These are phyloP conservation scores for Hepsetus odoe DNA, from an alignment of 2,113 vertebrate genomes.

Conservation along the genomic window DNA sequence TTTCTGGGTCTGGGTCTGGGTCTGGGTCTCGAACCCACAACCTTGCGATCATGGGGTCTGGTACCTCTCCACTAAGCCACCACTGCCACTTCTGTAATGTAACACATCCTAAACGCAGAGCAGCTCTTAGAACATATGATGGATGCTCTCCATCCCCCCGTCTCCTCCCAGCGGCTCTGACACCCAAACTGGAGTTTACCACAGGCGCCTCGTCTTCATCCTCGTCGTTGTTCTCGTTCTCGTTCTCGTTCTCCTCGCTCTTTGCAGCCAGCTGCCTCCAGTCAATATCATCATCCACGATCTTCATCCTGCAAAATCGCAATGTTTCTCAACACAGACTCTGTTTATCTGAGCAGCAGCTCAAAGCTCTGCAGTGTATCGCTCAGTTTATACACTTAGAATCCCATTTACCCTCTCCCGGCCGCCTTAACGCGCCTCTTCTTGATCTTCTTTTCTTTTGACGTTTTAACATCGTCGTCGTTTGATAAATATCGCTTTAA, in stretches of 20 bases:
- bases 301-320: slow-evolving; percentile 81
- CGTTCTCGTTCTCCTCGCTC: slow-evolving; percentile 61
- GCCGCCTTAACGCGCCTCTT: slow-evolving; percentile 68
- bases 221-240: slow-evolving; percentile 85
- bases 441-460: slow-evolving; percentile 68
- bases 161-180: background rate
- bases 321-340: background rate
- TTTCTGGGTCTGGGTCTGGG: no score
- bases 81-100: no score
- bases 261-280: slow-evolving; percentile 79
- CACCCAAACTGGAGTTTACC: no score
- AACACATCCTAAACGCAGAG: no score
- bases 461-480: slow-evolving; percentile 60
- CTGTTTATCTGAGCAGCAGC: background rate
- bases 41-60: no score
- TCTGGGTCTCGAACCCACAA: no score
- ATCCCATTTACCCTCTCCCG: slow-evolving; percentile 66
- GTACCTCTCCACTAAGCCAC: no score
- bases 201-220: slow-evolving; percentile 87
- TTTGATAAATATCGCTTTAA: slow-evolving; percentile 77
- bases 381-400: background rate
- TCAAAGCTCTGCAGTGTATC: background rate
- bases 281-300: slow-evolving; percentile 92
- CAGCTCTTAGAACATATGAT: no score
- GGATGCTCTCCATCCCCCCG: no score